phyloP scores from a whole-genome alignment of 2,797 vertebrate genomes.

The Steatocranus sp. region DNA sequence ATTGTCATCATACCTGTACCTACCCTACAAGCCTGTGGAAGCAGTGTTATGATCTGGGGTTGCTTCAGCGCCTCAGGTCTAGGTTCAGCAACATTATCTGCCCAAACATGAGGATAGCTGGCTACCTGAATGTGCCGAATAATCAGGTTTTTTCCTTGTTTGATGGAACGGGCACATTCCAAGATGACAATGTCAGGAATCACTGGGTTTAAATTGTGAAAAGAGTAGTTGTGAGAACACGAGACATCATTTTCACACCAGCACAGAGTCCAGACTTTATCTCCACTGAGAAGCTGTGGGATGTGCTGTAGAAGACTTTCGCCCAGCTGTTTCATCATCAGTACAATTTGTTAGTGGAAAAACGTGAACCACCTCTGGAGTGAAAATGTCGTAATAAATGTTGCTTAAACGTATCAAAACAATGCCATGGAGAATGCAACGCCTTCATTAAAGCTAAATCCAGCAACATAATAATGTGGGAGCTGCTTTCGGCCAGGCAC shows the following conservation, averaged over 20 bases:
- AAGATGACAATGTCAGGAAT: neutral
- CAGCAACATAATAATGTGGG: neutral
- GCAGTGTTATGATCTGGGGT: neutral
- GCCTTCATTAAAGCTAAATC: neutral
- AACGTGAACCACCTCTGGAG: neutral
- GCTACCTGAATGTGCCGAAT: neutral
- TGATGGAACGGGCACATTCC: neutral
- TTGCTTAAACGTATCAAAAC: neutral
- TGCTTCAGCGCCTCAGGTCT: neutral
- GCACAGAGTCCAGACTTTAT: neutral
- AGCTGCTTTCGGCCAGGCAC: neutral
- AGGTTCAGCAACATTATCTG: neutral
- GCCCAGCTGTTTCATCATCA: neutral
- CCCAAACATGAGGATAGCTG: neutral
- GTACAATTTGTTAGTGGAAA: neutral
- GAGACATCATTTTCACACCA: neutral
- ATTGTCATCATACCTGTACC: neutral
- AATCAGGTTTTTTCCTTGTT: neutral
- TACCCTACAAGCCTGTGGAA: neutral
- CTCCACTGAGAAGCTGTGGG: neutral
- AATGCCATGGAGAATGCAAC: neutral
- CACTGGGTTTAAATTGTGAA: neutral
- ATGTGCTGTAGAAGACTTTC: neutral
- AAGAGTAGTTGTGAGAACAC: neutral
- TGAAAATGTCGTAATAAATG: neutral